Evolutionary conservation across 2,888 invertebrate species (phyloP), one percentile per base, ranked within the genome.

Genomic region (Hemaris fuciformis): DNA sequence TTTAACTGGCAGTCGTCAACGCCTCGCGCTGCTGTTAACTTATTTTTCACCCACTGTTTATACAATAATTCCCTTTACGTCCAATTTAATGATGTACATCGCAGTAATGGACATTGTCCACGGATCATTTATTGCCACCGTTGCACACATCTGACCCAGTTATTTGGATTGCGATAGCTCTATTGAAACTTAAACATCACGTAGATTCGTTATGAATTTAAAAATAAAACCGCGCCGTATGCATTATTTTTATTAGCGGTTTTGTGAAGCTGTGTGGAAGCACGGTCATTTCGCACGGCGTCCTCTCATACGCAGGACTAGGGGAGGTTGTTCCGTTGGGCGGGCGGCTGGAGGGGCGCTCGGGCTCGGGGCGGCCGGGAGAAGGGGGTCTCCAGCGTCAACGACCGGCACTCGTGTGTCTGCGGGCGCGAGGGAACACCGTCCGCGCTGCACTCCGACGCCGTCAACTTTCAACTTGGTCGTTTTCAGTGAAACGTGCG

Each of bases 381-480:
- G 79, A 80, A 73, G 80, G 81, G 80, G 80, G 77, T n/a, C 75
- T 81, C 81, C 88, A 87, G 88, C 90, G 91, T 91, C 91, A 91
- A 91, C 90, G 91, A 91, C 91, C 91, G 91, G 78, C 91, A 88
- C 83, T 91, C 85, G 81, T 73, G 80, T 77, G 86, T 85, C 87
- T 84, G 87, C 84, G 74, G 80, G 75, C 88, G 89, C 77, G 81
- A 75, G 84, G 79, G 84, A 80, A 84, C 80, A 83, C 83, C 81
- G 88, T 81, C 77, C 79, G 71, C 75, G 80, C 77, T 77, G 80
- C 77, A 79, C 71, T 79, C 81, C 79, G n/a, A n/a, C n/a, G 70
- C 71, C 70, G 62, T 68, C 71, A 74, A 82, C 76, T 81, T 79
- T 77, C 77, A 67, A 73, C 53, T 46, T 23, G 46, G n/a, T 23